phyloP scores from a whole-genome alignment of 2,888 invertebrate species.

The Idaea biselata region DNA sequence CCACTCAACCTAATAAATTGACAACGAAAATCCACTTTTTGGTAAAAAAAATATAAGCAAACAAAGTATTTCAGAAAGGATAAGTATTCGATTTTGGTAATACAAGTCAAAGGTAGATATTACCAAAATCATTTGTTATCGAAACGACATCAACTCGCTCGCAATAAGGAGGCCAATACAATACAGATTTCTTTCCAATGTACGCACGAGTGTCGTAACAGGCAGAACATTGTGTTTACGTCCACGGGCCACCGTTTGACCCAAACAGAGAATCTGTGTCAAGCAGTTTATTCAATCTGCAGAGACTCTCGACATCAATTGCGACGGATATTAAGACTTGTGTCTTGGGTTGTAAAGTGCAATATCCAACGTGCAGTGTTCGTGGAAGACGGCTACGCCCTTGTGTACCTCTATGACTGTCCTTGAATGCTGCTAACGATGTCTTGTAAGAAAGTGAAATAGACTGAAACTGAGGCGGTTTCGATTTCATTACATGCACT shows the following conservation, averaged over 20 bases:
- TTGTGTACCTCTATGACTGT: constrained; percentile 58
- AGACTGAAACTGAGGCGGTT: constrained; percentile 12
- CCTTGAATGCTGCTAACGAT: constrained; percentile 68
- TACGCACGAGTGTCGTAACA: constrained; percentile 61
- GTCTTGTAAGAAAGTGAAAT: constrained; percentile 44
- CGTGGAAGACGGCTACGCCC: constrained; percentile 56
- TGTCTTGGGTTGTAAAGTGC: constrained; percentile 40
- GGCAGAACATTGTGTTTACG: constrained; percentile 62
- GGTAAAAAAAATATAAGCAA: too few relatives aligned
- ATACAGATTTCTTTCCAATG: constrained; percentile 42
- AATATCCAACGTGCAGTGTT: constrained; percentile 30
- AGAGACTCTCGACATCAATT: constrained; percentile 47
- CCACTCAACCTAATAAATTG: too few relatives aligned
- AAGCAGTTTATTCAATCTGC: constrained; percentile 81
- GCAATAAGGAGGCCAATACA: constrained; percentile 12
- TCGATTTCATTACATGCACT: not conserved
- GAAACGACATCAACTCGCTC: not conserved
- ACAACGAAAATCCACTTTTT: too few relatives aligned
- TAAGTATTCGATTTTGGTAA: too few relatives aligned
- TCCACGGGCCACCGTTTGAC: constrained; percentile 68
- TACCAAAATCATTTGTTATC: not conserved
- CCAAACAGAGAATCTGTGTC: constrained; percentile 79
- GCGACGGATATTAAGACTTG: constrained; percentile 48
- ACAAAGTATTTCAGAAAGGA: too few relatives aligned
- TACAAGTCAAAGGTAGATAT: not conserved